Conservation (phyloP, 2,113 vertebrate species). For the Telmatochromis sp. region DNA sequence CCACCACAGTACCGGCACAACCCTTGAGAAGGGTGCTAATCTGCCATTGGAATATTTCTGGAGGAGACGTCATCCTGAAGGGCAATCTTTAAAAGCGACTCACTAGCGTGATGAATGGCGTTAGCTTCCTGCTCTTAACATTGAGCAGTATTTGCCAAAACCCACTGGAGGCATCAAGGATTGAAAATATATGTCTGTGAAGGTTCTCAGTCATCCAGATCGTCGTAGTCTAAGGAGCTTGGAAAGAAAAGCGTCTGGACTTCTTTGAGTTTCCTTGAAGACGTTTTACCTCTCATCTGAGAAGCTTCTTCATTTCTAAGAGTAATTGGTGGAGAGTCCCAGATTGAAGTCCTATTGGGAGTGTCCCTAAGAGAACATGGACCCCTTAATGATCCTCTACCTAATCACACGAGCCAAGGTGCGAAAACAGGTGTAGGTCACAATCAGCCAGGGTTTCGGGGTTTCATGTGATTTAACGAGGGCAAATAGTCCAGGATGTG, state of each 20-base stretch:
- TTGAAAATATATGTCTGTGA: background rate
- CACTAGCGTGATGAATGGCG: background rate
- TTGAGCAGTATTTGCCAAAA: background rate
- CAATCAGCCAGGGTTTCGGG: background rate
- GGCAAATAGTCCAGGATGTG: background rate
- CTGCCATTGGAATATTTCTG: background rate
- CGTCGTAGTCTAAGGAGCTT: fast-evolving
- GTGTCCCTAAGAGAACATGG: background rate
- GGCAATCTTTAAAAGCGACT: background rate
- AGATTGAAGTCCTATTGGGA: background rate
- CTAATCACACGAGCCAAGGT: background rate
- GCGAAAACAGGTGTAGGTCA: background rate
- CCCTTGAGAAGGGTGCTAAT: background rate
- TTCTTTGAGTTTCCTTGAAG: background rate
- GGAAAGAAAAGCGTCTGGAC: background rate
- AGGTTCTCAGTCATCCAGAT: background rate
- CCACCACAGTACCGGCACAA: background rate
- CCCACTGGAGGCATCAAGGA: background rate
- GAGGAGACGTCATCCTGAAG: fast-evolving
- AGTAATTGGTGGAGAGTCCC: background rate
- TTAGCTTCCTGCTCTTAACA: background rate
- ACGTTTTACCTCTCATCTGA: fast-evolving
- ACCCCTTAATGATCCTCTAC: background rate
- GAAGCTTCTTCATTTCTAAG: background rate
- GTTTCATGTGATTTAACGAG: background rate